Evolutionary conservation across 2,113 vertebrate genomes (phyloP).

Genomic region (Cyprinodon brontotheroides): DNA sequence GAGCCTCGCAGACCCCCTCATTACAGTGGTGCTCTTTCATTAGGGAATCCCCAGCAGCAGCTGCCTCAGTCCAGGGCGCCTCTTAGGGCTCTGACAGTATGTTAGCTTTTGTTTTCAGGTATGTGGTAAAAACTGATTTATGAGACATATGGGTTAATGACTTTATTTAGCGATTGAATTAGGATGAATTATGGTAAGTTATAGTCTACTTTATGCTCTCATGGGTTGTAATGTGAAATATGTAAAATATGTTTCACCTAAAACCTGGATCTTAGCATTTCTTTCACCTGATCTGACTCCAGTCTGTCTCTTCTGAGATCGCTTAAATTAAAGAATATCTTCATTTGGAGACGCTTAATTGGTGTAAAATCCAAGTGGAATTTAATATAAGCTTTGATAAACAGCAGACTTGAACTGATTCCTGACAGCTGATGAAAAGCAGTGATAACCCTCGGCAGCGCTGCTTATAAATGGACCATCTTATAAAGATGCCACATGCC

Average conservation of each 20-base stretch:
- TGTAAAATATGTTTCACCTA: neutral
- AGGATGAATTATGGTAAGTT: too few relatives aligned
- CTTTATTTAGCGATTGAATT: too few relatives aligned
- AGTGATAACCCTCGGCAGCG: conserved; percentile 28
- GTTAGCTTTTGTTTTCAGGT: too few relatives aligned
- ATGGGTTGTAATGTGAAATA: too few relatives aligned
- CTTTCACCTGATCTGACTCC: conserved; percentile 18
- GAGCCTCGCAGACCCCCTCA: too few relatives aligned
- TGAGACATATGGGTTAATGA: too few relatives aligned
- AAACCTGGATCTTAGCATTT: conserved; percentile 17
- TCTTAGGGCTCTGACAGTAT: too few relatives aligned
- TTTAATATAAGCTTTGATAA: conserved; percentile 19
- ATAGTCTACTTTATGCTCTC: neutral
- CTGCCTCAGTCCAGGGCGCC: too few relatives aligned
- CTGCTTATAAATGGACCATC: conserved; percentile 7
- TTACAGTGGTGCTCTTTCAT: too few relatives aligned
- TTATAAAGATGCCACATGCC: conserved; percentile 19
- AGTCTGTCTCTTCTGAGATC: conserved; percentile 20
- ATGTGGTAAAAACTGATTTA: too few relatives aligned
- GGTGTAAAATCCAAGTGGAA: neutral
- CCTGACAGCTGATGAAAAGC: conserved; percentile 5
- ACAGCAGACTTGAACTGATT: conserved; percentile 9
- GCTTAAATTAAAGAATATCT: conserved; percentile 19
- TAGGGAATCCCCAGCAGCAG: too few relatives aligned
- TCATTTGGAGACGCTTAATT: conserved; percentile 16